Base-by-base conservation (phyloP, 1,140 invertebrate genomes). In the Gonioctena quinquepunctata region DNA sequence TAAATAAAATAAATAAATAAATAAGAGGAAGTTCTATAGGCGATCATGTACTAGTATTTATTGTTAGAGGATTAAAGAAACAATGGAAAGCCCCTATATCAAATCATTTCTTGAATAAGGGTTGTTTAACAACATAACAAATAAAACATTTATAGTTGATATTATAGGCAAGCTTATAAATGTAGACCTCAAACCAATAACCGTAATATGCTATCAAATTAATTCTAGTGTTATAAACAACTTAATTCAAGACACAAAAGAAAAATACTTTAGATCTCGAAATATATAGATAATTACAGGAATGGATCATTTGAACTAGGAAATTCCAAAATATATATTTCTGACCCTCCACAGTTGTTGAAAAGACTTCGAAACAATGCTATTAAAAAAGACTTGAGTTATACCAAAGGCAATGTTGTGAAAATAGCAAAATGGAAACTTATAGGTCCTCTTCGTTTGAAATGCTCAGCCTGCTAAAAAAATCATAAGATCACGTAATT, bases 1-100 rank as follows among this genome's bases (percentile, higher is more conserved):
- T n/a, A n/a, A n/a, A n/a, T n/a, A n/a, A n/a, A n/a, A 62, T 62
- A 22, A 62, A 33, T 27, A 62, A 2, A 4, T 11, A 33, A 16
- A 28, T 62, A 3, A 62, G 60, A 18, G 50, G 6, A 54, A 54
- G 50, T 54, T 18, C 18, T 54, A 7, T 18, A 13, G 18, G 7
- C 7, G 25, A 11, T 22, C 60, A 62, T 28, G 60, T 33, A 4
- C 16, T 62, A 2, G 25, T 60, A 11, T 62, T 62, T 33, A 62
- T 62, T 23, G 33, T 33, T 7, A 4, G 60, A 33, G 8, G 60
- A 18, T 4, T 62, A 5, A 33, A 62, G 50, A 59, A 59, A 13
- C 56, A 59, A 22, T 59, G 56, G 56, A 22, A 59, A 59, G 6
- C 56, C 18, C 56, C 56, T 59, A 59, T 59, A 21, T 8, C 56